These are phyloP conservation scores for Heliornis fulica DNA, from an alignment of 2,113 vertebrate species.

Conservation along the genomic window DNA sequence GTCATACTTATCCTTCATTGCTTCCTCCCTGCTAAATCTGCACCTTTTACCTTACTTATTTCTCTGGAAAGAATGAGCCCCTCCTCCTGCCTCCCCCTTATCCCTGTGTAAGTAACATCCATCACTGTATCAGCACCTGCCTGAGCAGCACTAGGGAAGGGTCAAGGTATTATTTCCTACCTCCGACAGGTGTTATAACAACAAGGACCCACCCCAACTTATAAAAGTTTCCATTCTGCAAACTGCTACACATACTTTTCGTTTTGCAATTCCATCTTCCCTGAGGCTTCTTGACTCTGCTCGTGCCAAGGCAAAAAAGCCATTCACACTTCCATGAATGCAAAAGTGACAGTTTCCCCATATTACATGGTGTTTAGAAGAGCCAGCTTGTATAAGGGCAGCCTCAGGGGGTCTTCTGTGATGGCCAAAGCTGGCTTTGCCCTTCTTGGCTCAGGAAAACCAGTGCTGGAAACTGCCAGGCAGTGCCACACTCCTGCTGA, in stretches of 20 bases:
- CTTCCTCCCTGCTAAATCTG: neutral
- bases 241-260: accelerated
- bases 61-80: neutral
- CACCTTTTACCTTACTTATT: neutral
- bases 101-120: conserved; percentile 20
- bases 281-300: neutral
- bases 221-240: neutral
- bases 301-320: neutral
- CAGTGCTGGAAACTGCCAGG: neutral
- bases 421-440: neutral
- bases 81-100: neutral
- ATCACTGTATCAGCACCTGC: conserved; percentile 18
- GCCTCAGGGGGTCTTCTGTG: neutral
- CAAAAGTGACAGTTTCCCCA: neutral
- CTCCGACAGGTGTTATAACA: neutral
- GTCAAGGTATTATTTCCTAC: neutral
- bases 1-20: neutral
- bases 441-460: neutral
- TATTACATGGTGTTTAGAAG: accelerated
- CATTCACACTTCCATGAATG: neutral
- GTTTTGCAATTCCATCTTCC: neutral
- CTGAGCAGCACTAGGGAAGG: neutral
- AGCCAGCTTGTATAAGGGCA: accelerated
- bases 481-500: neutral
- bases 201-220: neutral